Base-by-base conservation (phyloP, 2,888 invertebrate genomes). In the Endotricha flammealis region DNA sequence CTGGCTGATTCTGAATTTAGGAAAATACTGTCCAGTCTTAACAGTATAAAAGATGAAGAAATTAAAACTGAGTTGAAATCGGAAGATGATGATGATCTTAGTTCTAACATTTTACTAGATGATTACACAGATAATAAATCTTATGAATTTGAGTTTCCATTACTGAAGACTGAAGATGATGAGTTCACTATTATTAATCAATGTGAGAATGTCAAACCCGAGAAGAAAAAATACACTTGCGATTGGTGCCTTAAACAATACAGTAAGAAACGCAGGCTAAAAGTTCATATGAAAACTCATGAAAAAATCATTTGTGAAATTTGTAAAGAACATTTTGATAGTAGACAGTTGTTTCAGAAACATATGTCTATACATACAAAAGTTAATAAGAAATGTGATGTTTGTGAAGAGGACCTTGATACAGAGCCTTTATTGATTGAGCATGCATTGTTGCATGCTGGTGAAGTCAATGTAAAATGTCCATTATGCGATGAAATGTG, bases 401-500 rank as follows among this genome's bases (percentile, higher is more conserved):
- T 60, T 29, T 62, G 64, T 42, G 39, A 48, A n/a, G 17, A 47
- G 20, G 44, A 31, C 4, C 59, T 67, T 48, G 41, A 45, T 4
- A 46, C 43, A 7, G 43, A 65, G 9, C 11, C 46, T 28, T 23
- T 50, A 16, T 51, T 69, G 37, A 11, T 55, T 1, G 48, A 64
- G 28, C 60, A 68, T 30, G 50, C 56, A 13, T 40, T 41, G 0
- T 34, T 32, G 2, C 46, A 55, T 42, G 35, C 23, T 2, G 41
- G 52, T 5, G 53, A 52, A 28, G 47, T 55, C 4, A 48, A 52
- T 27, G 36, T 44, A 24, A 70, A 72, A 50, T 91, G 91, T 58
- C 50, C 76, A 1, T 67, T 88, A 28, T 91, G 91, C 59, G 64
- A 76, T n/a, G 72, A 81, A 48, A 71, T 68, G 12, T 91, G 89